Conservation (phyloP, 1,140 invertebrate species). For the Babylonia areolata region DNA sequence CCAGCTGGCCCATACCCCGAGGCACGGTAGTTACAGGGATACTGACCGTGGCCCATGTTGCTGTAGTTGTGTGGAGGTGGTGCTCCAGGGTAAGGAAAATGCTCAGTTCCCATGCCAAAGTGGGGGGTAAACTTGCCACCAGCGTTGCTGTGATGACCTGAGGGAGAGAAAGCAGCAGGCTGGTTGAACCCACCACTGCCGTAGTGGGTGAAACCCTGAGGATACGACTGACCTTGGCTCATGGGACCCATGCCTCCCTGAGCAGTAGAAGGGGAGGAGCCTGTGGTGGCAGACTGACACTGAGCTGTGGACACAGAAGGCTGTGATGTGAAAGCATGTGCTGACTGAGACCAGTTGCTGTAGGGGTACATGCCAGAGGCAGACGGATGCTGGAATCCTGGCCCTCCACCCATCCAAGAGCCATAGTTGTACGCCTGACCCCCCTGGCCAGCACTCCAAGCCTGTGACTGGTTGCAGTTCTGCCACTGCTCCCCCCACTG, state of each 20-base stretch:
- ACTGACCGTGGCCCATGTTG: not conserved
- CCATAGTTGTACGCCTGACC: not conserved
- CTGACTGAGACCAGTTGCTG: not conserved
- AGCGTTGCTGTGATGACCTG: not conserved
- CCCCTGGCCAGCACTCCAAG: not conserved
- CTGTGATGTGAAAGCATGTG: not conserved
- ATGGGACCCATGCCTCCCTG: not conserved
- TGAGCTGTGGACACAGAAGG: not conserved
- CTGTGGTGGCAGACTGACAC: not conserved
- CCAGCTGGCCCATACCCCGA: not conserved
- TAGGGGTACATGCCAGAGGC: not conserved
- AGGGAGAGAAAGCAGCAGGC: not conserved
- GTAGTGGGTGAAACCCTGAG: not conserved
- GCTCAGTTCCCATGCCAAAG: not conserved
- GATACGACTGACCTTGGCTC: not conserved
- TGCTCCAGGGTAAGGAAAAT: not conserved
- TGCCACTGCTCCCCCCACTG: slow-evolving; percentile 22
- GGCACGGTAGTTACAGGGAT: not conserved
- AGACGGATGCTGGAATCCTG: not conserved
- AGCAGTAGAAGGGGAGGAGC: not conserved
- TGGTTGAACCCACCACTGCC: not conserved
- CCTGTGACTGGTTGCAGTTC: not conserved
- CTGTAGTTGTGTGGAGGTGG: not conserved
- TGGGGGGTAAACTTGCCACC: not conserved
- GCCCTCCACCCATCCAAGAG: not conserved